Evolutionary conservation across 2,888 invertebrate species (phyloP).

Genomic region (Acronicta psi): DNA sequence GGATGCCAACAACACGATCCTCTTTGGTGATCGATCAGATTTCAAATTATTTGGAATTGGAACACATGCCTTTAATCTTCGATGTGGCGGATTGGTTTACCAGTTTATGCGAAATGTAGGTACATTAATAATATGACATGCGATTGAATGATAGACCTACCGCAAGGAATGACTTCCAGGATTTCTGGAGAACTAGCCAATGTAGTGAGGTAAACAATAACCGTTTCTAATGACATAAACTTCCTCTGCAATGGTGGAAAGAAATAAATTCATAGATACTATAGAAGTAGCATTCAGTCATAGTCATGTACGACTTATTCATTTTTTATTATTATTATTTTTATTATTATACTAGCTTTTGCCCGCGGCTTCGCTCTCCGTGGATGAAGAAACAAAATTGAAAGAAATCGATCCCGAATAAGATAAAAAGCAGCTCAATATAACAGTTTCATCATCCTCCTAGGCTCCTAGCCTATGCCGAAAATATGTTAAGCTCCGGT

Average conservation of each 20-base stretch:
- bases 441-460: too few species aligned
- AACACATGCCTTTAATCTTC: constrained; percentile 4
- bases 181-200: constrained; percentile 12
- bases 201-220: constrained; percentile 21
- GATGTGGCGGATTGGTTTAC: constrained; percentile 7
- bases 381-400: too few species aligned
- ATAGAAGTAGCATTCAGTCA: background rate
- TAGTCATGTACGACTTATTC: too few species aligned
- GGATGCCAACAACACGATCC: constrained; percentile 21
- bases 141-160: constrained; percentile 17
- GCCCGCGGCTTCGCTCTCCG: too few species aligned
- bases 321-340: too few species aligned
- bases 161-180: constrained; percentile 17
- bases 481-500: too few species aligned
- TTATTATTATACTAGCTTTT: too few species aligned
- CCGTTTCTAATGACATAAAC: constrained; percentile 13
- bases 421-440: too few species aligned
- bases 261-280: constrained; percentile 10
- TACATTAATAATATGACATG: constrained; percentile 7
- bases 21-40: constrained; percentile 17
- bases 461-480: too few species aligned
- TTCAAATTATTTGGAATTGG: constrained; percentile 10
- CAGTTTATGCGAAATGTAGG: constrained; percentile 12
- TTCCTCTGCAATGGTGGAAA: constrained; percentile 23
- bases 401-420: too few species aligned